Evolutionary conservation across 53 echinoderm and acorn worm genomes (phyloP), one percentile per base, ranked within the genome.

Genomic region (Stichopus horrens): DNA sequence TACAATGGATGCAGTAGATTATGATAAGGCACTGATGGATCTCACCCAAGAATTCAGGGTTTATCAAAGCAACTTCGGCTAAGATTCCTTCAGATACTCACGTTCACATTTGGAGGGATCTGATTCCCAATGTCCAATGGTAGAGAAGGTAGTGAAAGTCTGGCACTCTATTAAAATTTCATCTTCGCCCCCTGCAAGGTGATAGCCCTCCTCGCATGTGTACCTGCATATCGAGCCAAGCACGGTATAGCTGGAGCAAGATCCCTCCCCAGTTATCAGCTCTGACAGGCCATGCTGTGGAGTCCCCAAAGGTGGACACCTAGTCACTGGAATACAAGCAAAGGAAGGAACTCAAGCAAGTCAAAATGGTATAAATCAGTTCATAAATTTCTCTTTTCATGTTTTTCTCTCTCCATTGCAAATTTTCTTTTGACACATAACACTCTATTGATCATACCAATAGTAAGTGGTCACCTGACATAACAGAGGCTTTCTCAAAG

Each of bases 211-310:
- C 5, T 90, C 73, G 83, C 94, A 94, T 5, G 85, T 81, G 51
- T 87, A 88, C 65, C 65, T 86, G 60, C 94, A 94, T 58, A 88
- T 90, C 9, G 94, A 94, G 60, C 94, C 94, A 67, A 79, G 92
- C 6, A 92, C 92, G 5, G 83, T 90, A 57, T 86, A 77, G 16
- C 51, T 74, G 1, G 88, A 77, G 76, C 94, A 94, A 7, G 21
- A 23, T 0, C 94, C 94, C 63, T 92, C 86, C 6, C 94, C 94
- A 63, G 80, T 68, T 6, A 73, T 79, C 74, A 94, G 76, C 23
- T 60, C 86, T 23, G 88, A 66, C n/a, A 86, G 86, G 63, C 92
- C 91, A 89, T 94, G 58, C 55, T 86, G 86, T n/a, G 92, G 92
- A 10, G 79, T 79, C 66, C 66, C 88, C 55, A 94, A 66, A 4